Conservation (phyloP, 2,888 invertebrate species). For the Callinectes sapidus region DNA sequence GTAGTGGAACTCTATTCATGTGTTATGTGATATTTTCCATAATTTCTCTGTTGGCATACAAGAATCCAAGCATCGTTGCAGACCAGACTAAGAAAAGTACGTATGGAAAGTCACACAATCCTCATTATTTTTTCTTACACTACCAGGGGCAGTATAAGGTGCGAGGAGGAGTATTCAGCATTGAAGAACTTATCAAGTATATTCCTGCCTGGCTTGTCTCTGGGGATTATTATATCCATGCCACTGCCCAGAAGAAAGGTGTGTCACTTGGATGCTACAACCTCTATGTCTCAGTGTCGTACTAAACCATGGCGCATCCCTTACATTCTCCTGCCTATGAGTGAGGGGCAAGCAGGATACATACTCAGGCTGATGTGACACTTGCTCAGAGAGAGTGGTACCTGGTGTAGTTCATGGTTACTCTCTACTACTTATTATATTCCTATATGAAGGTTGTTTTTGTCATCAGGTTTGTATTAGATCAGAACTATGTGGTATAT, state of each 20-base stretch:
- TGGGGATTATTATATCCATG: conserved; percentile 40
- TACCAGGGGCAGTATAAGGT: conserved; percentile 23
- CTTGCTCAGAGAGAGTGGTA: neutral
- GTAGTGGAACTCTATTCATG: too few relatives aligned
- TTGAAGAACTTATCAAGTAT: neutral
- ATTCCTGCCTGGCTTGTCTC: conserved; percentile 47
- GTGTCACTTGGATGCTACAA: conserved; percentile 42
- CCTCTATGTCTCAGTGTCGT: conserved; percentile 34
- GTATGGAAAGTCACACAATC: too few relatives aligned
- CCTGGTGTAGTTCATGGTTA: too few relatives aligned
- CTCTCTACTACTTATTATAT: too few relatives aligned
- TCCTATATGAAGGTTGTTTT: neutral
- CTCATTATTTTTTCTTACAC: neutral
- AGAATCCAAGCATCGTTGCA: too few relatives aligned
- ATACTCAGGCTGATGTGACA: neutral
- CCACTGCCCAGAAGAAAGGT: neutral
- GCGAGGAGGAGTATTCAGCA: conserved; percentile 2
- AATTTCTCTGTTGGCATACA: too few relatives aligned
- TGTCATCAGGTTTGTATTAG: neutral
- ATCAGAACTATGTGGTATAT: neutral
- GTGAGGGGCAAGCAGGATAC: neutral
- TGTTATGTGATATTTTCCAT: too few relatives aligned
- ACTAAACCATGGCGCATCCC: neutral
- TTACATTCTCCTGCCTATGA: neutral
- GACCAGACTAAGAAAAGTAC: too few relatives aligned